phyloP scores from a whole-genome alignment of 2,797 vertebrate genomes.

The Chaunax sp. region DNA sequence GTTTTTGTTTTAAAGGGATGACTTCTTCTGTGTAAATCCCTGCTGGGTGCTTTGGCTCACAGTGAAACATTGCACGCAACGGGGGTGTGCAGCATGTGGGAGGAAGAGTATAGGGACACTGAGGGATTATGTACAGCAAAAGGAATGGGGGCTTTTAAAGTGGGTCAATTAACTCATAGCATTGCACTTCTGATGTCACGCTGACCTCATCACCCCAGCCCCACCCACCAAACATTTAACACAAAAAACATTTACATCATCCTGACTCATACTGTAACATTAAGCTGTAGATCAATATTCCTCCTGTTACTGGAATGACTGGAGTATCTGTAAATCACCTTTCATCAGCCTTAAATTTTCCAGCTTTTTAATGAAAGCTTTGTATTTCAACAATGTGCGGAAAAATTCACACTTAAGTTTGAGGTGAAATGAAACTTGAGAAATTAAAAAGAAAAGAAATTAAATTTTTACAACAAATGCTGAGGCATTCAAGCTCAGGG shows the following conservation, averaged over 20 bases:
- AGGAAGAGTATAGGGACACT: slow-evolving; percentile 32
- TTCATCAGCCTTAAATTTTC: slow-evolving; percentile 1
- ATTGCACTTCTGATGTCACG: slow-evolving; percentile 46
- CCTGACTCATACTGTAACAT: slow-evolving; percentile 60
- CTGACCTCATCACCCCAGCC: slow-evolving; percentile 45
- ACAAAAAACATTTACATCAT: slow-evolving; percentile 37
- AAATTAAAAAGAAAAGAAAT: slow-evolving; percentile 32
- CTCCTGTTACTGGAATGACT: slow-evolving; percentile 26
- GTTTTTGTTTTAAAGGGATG: slow-evolving; percentile 40
- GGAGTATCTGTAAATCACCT: background rate
- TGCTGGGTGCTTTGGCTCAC: slow-evolving; percentile 43
- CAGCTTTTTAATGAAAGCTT: background rate
- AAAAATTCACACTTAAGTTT: slow-evolving; percentile 17
- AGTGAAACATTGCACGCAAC: slow-evolving; percentile 33
- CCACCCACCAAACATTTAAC: background rate
- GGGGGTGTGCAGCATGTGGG: slow-evolving; percentile 40
- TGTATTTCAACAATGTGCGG: background rate
- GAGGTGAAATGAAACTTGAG: slow-evolving; percentile 39
- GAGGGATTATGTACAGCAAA: slow-evolving; percentile 29
- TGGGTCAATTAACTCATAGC: slow-evolving; percentile 19
- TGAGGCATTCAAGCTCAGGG: slow-evolving; percentile 70
- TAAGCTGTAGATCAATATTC: slow-evolving; percentile 42
- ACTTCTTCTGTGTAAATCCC: slow-evolving; percentile 53
- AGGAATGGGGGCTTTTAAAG: slow-evolving; percentile 11
- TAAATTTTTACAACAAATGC: slow-evolving; percentile 19